A percentile compares a stretch with the other conserved stretches of the same genome.
Evolutionary conservation across 2,797 vertebrate genomes (phyloP).

Genomic region (Babyrousa celebensis): DNA sequence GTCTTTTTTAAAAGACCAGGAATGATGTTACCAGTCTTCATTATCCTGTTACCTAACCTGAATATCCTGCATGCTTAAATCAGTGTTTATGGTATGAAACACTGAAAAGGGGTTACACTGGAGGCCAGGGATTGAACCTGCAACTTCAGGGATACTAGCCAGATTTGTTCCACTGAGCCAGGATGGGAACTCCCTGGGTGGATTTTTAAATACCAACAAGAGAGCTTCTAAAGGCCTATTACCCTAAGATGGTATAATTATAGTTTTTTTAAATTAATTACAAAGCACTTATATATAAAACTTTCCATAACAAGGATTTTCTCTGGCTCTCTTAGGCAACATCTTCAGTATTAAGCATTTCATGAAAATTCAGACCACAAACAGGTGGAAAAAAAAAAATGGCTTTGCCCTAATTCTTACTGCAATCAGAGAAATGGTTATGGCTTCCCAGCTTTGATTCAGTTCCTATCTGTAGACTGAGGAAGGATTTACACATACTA

Average conservation of each 20-base stretch:
- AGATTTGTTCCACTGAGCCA: no score
- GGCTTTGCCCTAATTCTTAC: neutral
- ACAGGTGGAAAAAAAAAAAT: neutral
- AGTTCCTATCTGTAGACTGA: neutral
- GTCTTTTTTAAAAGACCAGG: constrained; percentile 23
- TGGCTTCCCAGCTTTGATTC: neutral
- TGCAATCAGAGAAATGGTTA: neutral
- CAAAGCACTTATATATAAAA: neutral
- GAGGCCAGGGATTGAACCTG: no score
- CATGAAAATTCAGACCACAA: constrained; percentile 3
- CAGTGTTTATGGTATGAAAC: neutral
- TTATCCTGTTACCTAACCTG: neutral
- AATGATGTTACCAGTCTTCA: neutral
- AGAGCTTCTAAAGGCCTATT: neutral
- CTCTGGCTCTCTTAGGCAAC: neutral
- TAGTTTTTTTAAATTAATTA: neutral
- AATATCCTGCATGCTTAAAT: neutral
- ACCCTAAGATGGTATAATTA: neutral
- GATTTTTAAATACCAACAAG: neutral
- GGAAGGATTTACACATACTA: neutral
- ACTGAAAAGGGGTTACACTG: neutral
- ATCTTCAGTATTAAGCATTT: neutral
- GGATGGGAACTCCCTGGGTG: neutral
- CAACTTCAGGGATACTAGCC: no score
- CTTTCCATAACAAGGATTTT: neutral